Conservation (phyloP, 2,797 vertebrate species). For the Botia almorhae region DNA sequence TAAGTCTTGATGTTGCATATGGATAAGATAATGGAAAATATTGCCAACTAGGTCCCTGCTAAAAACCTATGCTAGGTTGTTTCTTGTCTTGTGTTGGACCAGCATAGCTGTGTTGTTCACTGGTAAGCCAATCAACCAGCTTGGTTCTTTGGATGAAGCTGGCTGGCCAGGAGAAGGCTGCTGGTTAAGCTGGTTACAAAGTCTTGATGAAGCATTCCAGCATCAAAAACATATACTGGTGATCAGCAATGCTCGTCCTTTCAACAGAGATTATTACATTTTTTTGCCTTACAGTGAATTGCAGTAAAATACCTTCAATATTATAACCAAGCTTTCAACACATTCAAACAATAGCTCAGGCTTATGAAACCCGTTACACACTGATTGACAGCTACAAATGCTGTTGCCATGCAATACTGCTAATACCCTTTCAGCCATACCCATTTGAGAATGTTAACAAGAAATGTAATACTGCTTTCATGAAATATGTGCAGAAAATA, state of each 20-base stretch:
- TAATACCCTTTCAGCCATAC: constrained; percentile 54
- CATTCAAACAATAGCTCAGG: constrained; percentile 34
- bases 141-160: too few relatives aligned
- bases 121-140: too few relatives aligned
- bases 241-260: too few relatives aligned
- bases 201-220: too few relatives aligned
- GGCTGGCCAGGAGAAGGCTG: too few relatives aligned
- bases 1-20: constrained; percentile 52
- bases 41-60: background rate
- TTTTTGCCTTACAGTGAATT: background rate
- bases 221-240: too few relatives aligned
- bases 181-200: too few relatives aligned
- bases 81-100: too few relatives aligned
- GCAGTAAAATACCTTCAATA: background rate
- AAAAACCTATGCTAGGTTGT: too few relatives aligned
- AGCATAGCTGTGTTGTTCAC: too few relatives aligned
- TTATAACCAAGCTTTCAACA: constrained; percentile 1
- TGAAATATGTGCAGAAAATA: constrained; percentile 46
- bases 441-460: constrained; percentile 54
- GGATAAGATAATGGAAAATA: constrained; percentile 21
- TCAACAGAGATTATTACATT: too few relatives aligned
- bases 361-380: constrained; percentile 46
- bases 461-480: constrained; percentile 38
- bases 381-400: constrained; percentile 48
- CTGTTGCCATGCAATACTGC: constrained; percentile 35